Evolutionary conservation across 2,797 vertebrate genomes (phyloP), one percentile per base, ranked within the genome.

Genomic region (Amphiprion clarkii): DNA sequence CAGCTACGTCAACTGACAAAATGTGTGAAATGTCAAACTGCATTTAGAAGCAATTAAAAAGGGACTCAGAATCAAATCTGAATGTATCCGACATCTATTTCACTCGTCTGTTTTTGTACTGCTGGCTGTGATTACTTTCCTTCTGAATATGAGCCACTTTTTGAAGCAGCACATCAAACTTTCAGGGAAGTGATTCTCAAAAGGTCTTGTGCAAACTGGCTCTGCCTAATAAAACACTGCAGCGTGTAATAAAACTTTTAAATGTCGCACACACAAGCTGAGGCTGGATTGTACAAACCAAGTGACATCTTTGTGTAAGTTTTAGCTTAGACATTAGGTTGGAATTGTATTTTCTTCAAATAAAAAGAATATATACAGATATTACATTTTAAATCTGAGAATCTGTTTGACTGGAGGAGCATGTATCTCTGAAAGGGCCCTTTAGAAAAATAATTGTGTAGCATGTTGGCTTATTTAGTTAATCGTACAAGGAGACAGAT

Each of bases 61-160:
- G 40, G 7, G 69, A 71, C 48, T 78, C 63, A 11, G 25, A 70
- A 75, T 55, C 51, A 33, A 52, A 55, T 78, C 66, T 60, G 16
- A 71, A 60, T 72, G 67, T 70, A 29, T 44, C 62, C 31, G 55
- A 70, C 75, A 67, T 83, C 55, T 61, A 49, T 61, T 83, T 72
- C 44, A 74, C 54, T 69, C 19, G 36, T 61, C 42, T 64, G 66
- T 76, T 62, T 52, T 61, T n/a, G 19, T 29, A 42, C 42, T 52
- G 25, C 61, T 68, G 71, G 46, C 76, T 72, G 64, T 78, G 60
- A 79, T 81, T 75, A 71, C 52, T 75, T 81, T 73, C 70, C 42
- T 52, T 67, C 36, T 64, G 48, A 70, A 68, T 64, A 71, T 29
- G 44, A 86, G 68, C 48, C 61, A 54, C 54, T 78, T 56, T 76